These are phyloP conservation scores for Lasiommata megera DNA, from an alignment of 2,888 invertebrate genomes.

Conservation along the genomic window DNA sequence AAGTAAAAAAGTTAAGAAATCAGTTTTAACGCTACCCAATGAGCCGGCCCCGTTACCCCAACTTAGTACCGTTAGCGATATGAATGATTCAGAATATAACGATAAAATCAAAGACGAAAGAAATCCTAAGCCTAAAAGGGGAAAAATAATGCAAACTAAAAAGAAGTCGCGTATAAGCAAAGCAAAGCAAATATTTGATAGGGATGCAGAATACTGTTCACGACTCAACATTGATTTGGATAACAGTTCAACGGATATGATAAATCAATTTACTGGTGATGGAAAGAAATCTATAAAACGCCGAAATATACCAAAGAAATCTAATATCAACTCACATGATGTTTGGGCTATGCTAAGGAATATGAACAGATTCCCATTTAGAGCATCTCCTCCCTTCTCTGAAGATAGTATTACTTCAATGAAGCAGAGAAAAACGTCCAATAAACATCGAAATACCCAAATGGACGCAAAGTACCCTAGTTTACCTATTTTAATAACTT, in stretches of 20 bases:
- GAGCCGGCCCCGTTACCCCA: slow-evolving; percentile 46
- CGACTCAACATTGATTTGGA: slow-evolving; percentile 53
- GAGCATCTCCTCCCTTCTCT: slow-evolving; percentile 58
- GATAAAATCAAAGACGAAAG: slow-evolving; percentile 40
- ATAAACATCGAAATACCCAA: slow-evolving; percentile 40
- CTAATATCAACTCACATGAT: slow-evolving; percentile 43
- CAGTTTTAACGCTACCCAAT: slow-evolving; percentile 63
- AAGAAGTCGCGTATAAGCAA: slow-evolving; percentile 39
- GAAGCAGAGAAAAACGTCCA: slow-evolving; percentile 41
- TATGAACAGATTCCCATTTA: slow-evolving; percentile 63
- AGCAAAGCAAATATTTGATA: slow-evolving; percentile 49
- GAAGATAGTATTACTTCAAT: slow-evolving; percentile 47
- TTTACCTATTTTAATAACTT: background rate
- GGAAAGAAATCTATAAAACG: slow-evolving; percentile 36
- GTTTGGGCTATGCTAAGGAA: slow-evolving; percentile 67
- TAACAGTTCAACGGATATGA: slow-evolving; percentile 54
- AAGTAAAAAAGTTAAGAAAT: slow-evolving; percentile 58
- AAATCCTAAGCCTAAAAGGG: slow-evolving; percentile 48
- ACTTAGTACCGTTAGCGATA: slow-evolving; percentile 63
- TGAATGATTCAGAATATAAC: slow-evolving; percentile 64
- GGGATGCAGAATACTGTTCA: slow-evolving; percentile 54
- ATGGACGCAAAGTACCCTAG: slow-evolving; percentile 49
- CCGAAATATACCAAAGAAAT: background rate
- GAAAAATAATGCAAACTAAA: slow-evolving; percentile 37
- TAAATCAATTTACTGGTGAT: slow-evolving; percentile 48